A percentile compares a stretch with the other conserved stretches of the same genome.
phyloP scores from a whole-genome alignment of 2,113 vertebrate species.

The Lepus europaeus region DNA sequence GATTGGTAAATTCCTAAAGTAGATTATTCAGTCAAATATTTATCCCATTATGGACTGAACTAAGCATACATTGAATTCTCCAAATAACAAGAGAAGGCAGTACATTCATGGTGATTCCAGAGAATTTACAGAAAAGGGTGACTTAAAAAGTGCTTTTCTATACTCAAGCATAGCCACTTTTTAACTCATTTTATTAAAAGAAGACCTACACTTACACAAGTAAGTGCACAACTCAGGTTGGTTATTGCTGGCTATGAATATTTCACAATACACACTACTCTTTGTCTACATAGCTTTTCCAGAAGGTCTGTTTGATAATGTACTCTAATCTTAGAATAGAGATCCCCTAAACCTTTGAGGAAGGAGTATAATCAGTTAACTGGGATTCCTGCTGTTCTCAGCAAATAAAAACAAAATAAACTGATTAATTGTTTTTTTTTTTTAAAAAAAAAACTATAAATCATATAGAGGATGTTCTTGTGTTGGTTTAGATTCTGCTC shows the following conservation, averaged over 20 bases:
- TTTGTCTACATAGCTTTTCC: background rate
- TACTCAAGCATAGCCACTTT: background rate
- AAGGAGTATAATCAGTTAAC: constrained; percentile 45
- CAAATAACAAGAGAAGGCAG: background rate
- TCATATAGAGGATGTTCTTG: background rate
- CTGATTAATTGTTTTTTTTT: background rate
- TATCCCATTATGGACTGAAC: background rate
- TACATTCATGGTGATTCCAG: background rate
- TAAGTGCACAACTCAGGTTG: background rate
- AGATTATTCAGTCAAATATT: constrained; percentile 49
- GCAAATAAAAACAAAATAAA: constrained; percentile 67
- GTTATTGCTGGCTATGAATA: background rate
- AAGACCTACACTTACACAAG: background rate
- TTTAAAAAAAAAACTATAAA: background rate
- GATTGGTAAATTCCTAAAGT: background rate
- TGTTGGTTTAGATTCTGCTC: constrained; percentile 14
- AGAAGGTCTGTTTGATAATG: constrained; percentile 1
- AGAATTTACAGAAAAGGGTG: background rate
- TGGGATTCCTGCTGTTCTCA: constrained; percentile 30
- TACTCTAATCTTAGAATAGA: background rate
- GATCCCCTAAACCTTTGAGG: constrained; percentile 18
- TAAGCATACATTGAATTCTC: background rate
- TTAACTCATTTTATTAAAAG: background rate
- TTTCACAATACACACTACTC: background rate
- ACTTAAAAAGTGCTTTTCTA: background rate